Conservation (phyloP, 2,888 invertebrate genomes). For the Homarus gammarus region DNA sequence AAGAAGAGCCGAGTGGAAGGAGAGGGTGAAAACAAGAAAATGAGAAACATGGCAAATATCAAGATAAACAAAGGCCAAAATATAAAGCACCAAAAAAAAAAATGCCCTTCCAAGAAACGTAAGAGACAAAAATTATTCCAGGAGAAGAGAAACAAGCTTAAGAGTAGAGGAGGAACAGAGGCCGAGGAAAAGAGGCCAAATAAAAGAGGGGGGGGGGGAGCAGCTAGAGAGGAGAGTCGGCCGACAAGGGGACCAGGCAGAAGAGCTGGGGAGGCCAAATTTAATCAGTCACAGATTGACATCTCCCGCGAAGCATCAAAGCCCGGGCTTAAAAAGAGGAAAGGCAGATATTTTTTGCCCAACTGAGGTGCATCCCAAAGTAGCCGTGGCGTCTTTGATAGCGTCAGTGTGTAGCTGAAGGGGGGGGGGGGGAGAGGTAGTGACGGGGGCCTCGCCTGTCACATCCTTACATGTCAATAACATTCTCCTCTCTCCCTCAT, state of each 20-base stretch:
- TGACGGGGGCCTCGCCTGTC: too few species aligned
- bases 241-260: background rate
- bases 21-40: slow-evolving; percentile 5
- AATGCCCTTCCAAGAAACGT: too few species aligned
- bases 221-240: background rate
- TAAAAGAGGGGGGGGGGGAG: background rate
- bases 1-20: background rate
- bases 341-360: slow-evolving; percentile 26
- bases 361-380: slow-evolving; percentile 24
- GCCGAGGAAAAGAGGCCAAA: background rate
- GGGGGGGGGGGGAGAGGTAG: too few species aligned
- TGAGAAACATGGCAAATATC: slow-evolving; percentile 24
- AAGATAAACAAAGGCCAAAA: too few species aligned
- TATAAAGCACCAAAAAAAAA: too few species aligned
- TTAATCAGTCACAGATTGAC: slow-evolving; percentile 60
- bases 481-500: too few species aligned
- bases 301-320: slow-evolving; percentile 56
- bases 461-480: too few species aligned
- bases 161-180: background rate
- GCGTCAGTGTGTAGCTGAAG: slow-evolving; percentile 13
- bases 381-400: slow-evolving; percentile 19
- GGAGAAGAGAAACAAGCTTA: background rate
- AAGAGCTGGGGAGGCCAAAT: slow-evolving; percentile 35
- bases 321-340: slow-evolving; percentile 35
- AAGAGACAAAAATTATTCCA: too few species aligned